These are phyloP conservation scores for Nesoenas mayeri DNA, from an alignment of 2,113 vertebrate species.

Conservation along the genomic window DNA sequence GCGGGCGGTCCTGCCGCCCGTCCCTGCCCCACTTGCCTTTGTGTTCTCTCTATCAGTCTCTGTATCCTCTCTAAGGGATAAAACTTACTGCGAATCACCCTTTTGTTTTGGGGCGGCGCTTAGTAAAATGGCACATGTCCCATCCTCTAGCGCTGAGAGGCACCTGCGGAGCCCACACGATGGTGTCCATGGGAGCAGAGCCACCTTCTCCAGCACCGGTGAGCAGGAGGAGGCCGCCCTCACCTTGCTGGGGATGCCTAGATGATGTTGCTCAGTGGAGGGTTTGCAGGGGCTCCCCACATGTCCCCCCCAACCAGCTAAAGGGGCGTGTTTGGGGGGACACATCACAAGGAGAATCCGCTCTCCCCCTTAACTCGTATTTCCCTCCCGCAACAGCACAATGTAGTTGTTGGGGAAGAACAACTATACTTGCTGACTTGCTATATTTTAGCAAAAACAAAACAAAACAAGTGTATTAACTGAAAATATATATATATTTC, in stretches of 20 bases:
- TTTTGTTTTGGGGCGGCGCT: neutral
- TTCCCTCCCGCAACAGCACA: neutral
- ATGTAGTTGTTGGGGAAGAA: slow-evolving; percentile 9
- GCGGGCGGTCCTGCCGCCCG: neutral
- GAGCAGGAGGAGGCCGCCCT: neutral
- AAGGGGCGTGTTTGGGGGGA: no score
- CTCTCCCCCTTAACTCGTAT: neutral
- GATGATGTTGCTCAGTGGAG: fast-evolving
- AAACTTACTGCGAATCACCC: neutral
- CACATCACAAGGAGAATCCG: neutral
- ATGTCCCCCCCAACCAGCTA: neutral
- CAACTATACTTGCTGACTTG: slow-evolving; percentile 71
- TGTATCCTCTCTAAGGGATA: neutral
- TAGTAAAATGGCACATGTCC: neutral
- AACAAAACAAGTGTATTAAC: slow-evolving; percentile 31
- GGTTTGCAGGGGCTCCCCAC: neutral
- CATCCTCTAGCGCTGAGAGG: neutral
- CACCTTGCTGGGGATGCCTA: neutral
- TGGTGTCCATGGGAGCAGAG: fast-evolving
- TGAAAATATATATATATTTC: slow-evolving; percentile 34
- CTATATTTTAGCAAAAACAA: slow-evolving; percentile 79
- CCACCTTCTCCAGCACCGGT: neutral
- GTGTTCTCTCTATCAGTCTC: neutral
- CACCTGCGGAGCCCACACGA: neutral
- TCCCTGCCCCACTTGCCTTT: neutral